Percentiles rank a stretch among this genome's conserved stretches.
phyloP scores from a whole-genome alignment of 2,113 vertebrate genomes.

The Gambusia affinis region DNA sequence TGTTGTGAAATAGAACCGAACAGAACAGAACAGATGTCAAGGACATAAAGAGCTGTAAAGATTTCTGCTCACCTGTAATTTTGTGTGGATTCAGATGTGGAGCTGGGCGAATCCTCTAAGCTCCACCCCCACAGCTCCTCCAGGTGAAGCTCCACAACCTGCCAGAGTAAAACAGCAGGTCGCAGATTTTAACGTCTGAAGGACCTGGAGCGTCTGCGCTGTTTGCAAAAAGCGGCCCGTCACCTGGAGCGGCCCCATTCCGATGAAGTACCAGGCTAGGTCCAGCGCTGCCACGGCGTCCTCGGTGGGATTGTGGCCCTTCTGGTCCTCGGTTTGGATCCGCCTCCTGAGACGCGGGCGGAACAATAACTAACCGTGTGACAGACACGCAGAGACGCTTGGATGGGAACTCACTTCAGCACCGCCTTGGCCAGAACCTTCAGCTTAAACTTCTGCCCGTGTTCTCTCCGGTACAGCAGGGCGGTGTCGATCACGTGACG shows the following conservation, averaged over 20 bases:
- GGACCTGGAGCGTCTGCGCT: background rate
- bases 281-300: constrained; percentile 87
- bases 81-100: background rate
- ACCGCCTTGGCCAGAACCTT: constrained; percentile 86
- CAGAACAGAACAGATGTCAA: too few species aligned
- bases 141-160: constrained; percentile 75
- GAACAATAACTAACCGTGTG: background rate
- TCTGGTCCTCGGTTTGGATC: constrained; percentile 81
- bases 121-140: constrained; percentile 67
- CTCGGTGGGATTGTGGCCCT: constrained; percentile 87
- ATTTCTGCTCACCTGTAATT: constrained; percentile 48
- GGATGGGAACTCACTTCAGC: constrained; percentile 82
- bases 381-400: background rate
- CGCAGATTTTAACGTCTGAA: background rate
- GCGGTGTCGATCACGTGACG: constrained; percentile 90
- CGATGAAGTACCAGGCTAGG: constrained; percentile 89
- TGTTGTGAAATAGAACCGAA: too few species aligned
- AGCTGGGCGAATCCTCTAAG: constrained; percentile 1
- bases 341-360: constrained; percentile 77
- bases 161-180: background rate
- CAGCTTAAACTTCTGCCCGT: constrained; percentile 85
- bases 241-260: constrained; percentile 85
- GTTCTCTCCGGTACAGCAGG: constrained; percentile 84
- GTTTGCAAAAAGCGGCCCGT: background rate
- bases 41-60: background rate